A percentile compares a stretch with the other conserved stretches of the same genome.
Evolutionary conservation across 2,888 invertebrate species (phyloP).

Genomic region (Microdon myrmicae): DNA sequence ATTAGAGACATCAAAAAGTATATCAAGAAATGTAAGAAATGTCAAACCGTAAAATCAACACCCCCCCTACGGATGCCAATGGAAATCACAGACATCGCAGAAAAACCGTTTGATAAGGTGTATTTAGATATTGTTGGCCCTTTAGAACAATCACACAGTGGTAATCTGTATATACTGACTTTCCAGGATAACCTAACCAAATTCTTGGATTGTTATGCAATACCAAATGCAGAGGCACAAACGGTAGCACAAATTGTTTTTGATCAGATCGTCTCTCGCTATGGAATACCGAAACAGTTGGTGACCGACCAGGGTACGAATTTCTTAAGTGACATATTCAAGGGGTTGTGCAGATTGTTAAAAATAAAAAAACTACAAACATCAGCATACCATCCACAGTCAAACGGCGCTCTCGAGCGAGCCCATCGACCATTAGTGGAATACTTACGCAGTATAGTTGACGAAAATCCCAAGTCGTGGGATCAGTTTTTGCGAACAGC

Average conservation of each 20-base stretch:
- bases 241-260: neutral
- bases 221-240: neutral
- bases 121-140: neutral
- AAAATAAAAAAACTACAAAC: conserved; percentile 7
- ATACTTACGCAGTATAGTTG: too few relatives aligned
- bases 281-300: neutral
- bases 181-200: too few relatives aligned
- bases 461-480: too few relatives aligned
- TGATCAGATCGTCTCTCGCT: neutral
- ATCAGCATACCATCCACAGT: conserved; percentile 8
- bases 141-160: neutral
- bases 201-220: too few relatives aligned
- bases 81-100: neutral
- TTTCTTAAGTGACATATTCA: conserved; percentile 38
- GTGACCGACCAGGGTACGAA: conserved; percentile 2
- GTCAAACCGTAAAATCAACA: neutral
- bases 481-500: too few relatives aligned
- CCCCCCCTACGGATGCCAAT: neutral
- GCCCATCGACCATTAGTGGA: conserved; percentile 57
- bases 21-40: neutral
- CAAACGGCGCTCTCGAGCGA: conserved; percentile 57
- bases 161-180: too few relatives aligned
- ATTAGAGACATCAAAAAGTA: too few relatives aligned
- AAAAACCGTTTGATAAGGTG: neutral
- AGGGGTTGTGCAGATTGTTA: conserved; percentile 17